Evolutionary conservation across 2,797 vertebrate species (phyloP).

Genomic region (Molossus alvarezi): DNA sequence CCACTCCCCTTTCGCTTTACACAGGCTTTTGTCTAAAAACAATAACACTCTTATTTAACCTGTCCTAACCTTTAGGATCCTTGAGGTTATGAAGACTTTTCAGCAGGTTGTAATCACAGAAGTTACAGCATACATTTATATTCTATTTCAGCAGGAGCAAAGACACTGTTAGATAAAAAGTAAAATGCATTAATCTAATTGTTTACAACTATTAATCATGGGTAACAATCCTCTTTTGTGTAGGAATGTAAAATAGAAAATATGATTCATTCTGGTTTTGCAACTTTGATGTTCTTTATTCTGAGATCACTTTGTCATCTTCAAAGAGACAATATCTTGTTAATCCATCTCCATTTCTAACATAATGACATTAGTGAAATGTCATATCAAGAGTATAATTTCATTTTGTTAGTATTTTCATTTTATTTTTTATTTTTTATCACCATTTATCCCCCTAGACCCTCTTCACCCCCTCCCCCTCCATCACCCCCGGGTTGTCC

Average conservation of each 20-base stretch:
- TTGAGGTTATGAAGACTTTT: conserved; percentile 35
- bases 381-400: not conserved
- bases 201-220: conserved; percentile 9
- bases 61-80: not conserved
- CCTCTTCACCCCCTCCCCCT: not conserved
- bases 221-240: not conserved
- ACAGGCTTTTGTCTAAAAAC: not conserved
- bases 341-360: conserved; percentile 23
- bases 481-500: not conserved
- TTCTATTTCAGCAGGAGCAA: conserved; percentile 43
- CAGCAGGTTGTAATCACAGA: not conserved
- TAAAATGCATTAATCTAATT: not conserved
- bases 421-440: not conserved
- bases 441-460: not conserved
- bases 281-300: conserved; percentile 51
- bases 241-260: not conserved
- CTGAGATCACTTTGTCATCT: not conserved
- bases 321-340: conserved; percentile 39
- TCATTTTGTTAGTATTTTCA: not conserved
- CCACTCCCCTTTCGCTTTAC: not conserved
- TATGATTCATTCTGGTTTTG: conserved; percentile 25
- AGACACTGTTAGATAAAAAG: not conserved
- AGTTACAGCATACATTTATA: not conserved
- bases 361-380: not conserved
- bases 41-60: not conserved